Conservation (phyloP, 2,113 vertebrate genomes). For the Rhabdomys dilectus region DNA sequence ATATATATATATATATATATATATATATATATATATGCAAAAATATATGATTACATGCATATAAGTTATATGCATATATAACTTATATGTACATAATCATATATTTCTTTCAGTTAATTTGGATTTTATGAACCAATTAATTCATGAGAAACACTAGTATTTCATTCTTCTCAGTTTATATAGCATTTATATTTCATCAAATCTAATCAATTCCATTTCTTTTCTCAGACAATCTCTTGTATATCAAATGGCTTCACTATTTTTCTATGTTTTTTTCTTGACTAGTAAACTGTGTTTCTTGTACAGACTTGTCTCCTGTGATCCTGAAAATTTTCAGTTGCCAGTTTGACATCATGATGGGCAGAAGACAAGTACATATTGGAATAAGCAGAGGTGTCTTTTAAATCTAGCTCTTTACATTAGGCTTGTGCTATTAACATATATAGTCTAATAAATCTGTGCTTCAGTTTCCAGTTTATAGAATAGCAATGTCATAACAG, state of each 20-base stretch:
- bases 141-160: neutral
- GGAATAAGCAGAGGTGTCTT: neutral
- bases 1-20: too few species aligned
- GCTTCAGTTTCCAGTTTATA: neutral
- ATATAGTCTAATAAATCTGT: neutral
- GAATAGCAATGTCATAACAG: neutral
- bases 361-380: conserved; percentile 1
- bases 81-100: neutral
- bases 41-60: too few species aligned
- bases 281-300: conserved; percentile 12
- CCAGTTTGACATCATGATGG: neutral
- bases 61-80: too few species aligned
- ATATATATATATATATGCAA: too few species aligned
- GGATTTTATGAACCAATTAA: neutral
- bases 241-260: neutral
- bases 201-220: neutral
- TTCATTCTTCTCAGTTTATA: neutral
- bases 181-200: neutral
- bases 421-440: neutral
- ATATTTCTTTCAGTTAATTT: neutral
- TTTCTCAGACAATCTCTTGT: neutral
- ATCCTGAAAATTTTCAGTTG: conserved; percentile 29
- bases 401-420: conserved; percentile 12
- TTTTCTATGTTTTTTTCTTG: neutral
- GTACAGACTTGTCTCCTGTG: neutral